These are phyloP conservation scores for Dioctria rufipes DNA, from an alignment of 2,888 invertebrate species.

Conservation along the genomic window DNA sequence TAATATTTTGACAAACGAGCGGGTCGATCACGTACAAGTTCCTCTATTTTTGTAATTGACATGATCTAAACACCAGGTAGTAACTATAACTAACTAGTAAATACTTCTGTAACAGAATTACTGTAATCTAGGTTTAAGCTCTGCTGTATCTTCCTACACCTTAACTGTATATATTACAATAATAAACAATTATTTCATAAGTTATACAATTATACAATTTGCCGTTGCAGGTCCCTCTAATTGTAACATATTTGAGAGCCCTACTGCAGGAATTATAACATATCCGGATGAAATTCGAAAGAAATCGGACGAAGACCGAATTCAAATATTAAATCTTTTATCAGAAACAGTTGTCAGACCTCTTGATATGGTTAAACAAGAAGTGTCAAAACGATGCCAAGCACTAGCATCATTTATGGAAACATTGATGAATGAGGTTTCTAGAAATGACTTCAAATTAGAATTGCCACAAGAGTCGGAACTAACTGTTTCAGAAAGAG, in stretches of 20 bases:
- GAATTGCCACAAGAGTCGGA: constrained; percentile 76
- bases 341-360: constrained; percentile 75
- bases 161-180: too few relatives aligned
- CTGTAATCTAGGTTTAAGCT: too few relatives aligned
- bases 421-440: constrained; percentile 79
- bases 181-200: too few relatives aligned
- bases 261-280: constrained; percentile 64
- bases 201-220: neutral
- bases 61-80: too few relatives aligned
- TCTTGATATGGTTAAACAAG: constrained; percentile 76
- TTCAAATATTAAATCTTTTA: constrained; percentile 79
- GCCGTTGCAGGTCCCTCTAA: constrained; percentile 82
- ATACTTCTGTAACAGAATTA: too few relatives aligned
- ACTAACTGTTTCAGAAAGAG: constrained; percentile 76
- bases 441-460: constrained; percentile 75
- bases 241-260: constrained; percentile 81
- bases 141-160: too few relatives aligned
- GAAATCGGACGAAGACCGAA: constrained; percentile 76
- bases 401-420: constrained; percentile 84
- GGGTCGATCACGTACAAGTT: too few relatives aligned
- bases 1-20: too few relatives aligned
- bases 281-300: constrained; percentile 76
- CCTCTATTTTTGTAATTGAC: too few relatives aligned
- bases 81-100: too few relatives aligned
- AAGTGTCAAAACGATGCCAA: constrained; percentile 80